These are phyloP conservation scores for Brachirus orientalis DNA, from an alignment of 2,113 vertebrate genomes.

Conservation along the genomic window DNA sequence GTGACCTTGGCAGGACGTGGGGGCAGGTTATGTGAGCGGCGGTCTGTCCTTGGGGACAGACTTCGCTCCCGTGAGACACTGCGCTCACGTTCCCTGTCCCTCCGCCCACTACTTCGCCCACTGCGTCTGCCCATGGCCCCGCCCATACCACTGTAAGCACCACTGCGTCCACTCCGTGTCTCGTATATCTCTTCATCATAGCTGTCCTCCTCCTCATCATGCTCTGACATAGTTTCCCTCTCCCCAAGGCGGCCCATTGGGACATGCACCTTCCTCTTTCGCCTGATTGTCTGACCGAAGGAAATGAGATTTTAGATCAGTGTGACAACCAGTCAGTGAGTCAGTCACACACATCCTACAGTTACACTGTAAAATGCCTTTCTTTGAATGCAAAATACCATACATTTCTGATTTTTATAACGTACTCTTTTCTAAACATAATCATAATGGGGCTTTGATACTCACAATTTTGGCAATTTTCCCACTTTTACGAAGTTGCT, in stretches of 20 bases:
- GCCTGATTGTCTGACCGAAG: conserved; percentile 89
- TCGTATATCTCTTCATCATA: conserved; percentile 94
- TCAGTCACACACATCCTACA: not conserved
- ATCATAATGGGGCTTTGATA: conserved; percentile 42
- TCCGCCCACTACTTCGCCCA: conserved; percentile 83
- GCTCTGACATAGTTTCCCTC: conserved; percentile 91
- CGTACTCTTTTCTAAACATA: not conserved
- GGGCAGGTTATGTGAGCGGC: conserved; percentile 90
- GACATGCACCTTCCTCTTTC: conserved; percentile 96
- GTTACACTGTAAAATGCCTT: too few relatives aligned
- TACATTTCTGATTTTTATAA: not conserved
- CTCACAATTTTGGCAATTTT: conserved; percentile 99
- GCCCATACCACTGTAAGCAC: conserved; percentile 76
- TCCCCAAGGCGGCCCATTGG: conserved; percentile 90
- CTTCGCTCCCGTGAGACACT: conserved; percentile 94
- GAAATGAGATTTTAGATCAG: conserved; percentile 24
- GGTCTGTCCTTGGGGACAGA: conserved; percentile 91
- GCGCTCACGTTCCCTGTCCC: conserved; percentile 88
- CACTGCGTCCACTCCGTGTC: conserved; percentile 84
- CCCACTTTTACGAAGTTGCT: conserved; percentile 97
- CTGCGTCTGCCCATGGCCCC: conserved; percentile 78
- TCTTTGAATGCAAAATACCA: too few relatives aligned
- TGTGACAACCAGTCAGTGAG: not conserved
- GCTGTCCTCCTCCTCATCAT: conserved; percentile 95
- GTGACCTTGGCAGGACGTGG: conserved; percentile 96